Conservation (phyloP, 2,888 invertebrate species). For the Drosophila anomalata region DNA sequence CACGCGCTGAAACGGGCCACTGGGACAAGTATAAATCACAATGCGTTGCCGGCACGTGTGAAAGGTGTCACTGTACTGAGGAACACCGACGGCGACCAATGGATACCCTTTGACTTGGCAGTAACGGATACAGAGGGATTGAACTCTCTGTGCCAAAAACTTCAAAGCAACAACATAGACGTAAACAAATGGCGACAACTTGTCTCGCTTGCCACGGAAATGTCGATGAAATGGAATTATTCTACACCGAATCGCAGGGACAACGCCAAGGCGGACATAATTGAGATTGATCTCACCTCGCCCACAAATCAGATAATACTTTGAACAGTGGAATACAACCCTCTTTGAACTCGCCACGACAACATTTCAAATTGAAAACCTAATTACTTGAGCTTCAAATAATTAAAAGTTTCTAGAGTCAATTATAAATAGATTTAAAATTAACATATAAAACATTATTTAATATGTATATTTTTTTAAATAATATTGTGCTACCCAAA, state of each 20-base stretch:
- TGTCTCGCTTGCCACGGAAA: slow-evolving; percentile 12
- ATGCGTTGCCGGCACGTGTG: slow-evolving; percentile 51
- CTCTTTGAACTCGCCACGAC: not conserved
- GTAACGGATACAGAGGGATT: slow-evolving; percentile 16
- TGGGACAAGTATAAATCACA: slow-evolving; percentile 53
- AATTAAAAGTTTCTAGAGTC: not conserved
- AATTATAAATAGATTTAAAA: not conserved
- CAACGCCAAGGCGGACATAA: slow-evolving; percentile 30
- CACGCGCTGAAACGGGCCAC: slow-evolving; percentile 53
- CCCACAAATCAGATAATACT: slow-evolving; percentile 22
- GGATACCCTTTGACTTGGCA: slow-evolving; percentile 45
- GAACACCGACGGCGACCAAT: slow-evolving; percentile 18
- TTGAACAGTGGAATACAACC: not conserved
- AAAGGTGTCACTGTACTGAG: slow-evolving; percentile 47
- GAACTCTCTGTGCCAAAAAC: slow-evolving; percentile 19
- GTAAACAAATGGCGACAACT: slow-evolving; percentile 48
- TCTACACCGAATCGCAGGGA: slow-evolving; percentile 27
- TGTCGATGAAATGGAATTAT: not conserved
- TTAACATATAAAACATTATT: not conserved
- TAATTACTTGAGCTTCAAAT: not conserved
- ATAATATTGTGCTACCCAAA: too few relatives aligned
- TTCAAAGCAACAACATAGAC: slow-evolving; percentile 14
- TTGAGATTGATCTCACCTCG: slow-evolving; percentile 59
- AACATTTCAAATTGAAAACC: not conserved
- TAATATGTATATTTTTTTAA: too few relatives aligned